phyloP scores from a whole-genome alignment of 2,113 vertebrate species.

The Nymphicus hollandicus region DNA sequence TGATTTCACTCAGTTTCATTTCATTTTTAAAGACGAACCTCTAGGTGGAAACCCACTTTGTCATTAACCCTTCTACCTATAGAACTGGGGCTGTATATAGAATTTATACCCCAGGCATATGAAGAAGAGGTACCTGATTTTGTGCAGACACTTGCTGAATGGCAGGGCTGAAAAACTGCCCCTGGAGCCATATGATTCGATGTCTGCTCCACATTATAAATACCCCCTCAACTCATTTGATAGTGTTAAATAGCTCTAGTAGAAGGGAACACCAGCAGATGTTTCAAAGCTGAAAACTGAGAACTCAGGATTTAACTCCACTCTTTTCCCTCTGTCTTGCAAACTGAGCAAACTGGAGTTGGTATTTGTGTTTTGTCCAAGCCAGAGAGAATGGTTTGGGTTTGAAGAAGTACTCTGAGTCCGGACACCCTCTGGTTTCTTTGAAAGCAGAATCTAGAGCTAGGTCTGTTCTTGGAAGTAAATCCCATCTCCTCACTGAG shows the following conservation, averaged over 20 bases:
- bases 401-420: not conserved
- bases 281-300: not conserved
- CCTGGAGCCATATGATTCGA: fast-evolving
- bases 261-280: not conserved
- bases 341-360: not conserved
- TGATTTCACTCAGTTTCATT: not conserved
- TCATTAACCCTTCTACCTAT: not conserved
- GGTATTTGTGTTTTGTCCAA: not conserved
- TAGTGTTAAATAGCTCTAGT: not conserved
- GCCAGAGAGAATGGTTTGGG: not conserved
- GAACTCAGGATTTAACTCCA: not conserved
- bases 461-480: not conserved
- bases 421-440: not conserved
- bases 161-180: not conserved
- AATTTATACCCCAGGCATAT: fast-evolving
- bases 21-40: slow-evolving; percentile 37
- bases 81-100: fast-evolving
- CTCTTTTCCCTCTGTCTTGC: not conserved
- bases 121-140: not conserved
- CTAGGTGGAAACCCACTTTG: not conserved
- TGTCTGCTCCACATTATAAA: not conserved
- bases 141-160: not conserved
- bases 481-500: not conserved
- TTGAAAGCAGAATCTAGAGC: slow-evolving; percentile 1
- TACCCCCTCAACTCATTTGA: not conserved